Conservation (phyloP, 2,888 invertebrate genomes). For the Mactromeris polynyma region DNA sequence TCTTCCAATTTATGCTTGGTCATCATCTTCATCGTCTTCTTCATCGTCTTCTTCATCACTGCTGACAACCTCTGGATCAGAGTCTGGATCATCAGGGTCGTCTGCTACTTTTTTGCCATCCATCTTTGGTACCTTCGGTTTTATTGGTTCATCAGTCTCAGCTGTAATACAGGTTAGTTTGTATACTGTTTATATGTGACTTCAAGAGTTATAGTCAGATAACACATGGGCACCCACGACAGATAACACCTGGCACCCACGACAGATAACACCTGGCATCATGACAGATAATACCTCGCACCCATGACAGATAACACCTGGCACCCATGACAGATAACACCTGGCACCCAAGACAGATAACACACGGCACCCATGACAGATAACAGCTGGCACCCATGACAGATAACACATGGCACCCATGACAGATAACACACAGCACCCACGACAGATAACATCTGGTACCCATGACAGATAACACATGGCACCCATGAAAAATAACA, state of each 20-base stretch:
- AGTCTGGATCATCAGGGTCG: constrained; percentile 43
- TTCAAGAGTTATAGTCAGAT: not conserved
- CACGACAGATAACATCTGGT: too few species aligned
- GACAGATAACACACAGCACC: too few species aligned
- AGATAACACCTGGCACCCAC: not conserved
- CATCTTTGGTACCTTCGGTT: constrained; percentile 1
- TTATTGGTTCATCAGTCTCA: constrained; percentile 20
- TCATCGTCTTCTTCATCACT: constrained; percentile 43
- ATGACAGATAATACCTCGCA: too few species aligned
- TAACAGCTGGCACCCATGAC: too few species aligned
- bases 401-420: too few species aligned
- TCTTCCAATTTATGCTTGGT: too few species aligned
- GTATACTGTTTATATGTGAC: not conserved
- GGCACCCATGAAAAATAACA: too few species aligned
- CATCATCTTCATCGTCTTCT: not conserved
- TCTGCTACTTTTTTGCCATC: not conserved
- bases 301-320: too few species aligned
- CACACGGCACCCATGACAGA: too few species aligned
- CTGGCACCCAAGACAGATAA: too few species aligned
- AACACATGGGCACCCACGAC: not conserved
- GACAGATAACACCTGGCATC: not conserved
- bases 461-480: too few species aligned
- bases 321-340: too few species aligned
- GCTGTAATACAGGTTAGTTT: constrained; percentile 18
- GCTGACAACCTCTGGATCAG: constrained; percentile 45